Conservation (phyloP, 2,113 vertebrate species). For the Gila orcuttii region DNA sequence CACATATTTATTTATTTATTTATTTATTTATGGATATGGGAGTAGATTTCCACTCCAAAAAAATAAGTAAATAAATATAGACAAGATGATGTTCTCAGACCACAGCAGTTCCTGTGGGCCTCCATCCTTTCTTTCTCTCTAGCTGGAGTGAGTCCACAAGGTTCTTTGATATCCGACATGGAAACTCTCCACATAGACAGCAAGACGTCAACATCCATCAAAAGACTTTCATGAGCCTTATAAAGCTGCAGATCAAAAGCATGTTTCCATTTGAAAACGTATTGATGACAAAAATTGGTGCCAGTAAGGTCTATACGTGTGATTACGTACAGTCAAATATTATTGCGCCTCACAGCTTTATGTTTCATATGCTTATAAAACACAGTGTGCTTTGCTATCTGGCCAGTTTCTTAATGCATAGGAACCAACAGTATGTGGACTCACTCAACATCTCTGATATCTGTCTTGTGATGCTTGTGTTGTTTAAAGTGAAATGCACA, state of each 20-base stretch:
- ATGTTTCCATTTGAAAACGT: neutral
- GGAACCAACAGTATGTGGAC: slow-evolving; percentile 43
- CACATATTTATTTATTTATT: neutral
- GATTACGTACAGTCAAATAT: slow-evolving; percentile 11
- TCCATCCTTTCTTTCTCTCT: neutral
- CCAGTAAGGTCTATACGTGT: slow-evolving; percentile 2
- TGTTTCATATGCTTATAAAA: slow-evolving; percentile 2
- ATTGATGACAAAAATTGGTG: slow-evolving; percentile 14
- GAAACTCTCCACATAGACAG: slow-evolving; percentile 29
- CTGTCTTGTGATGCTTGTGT: slow-evolving; percentile 52
- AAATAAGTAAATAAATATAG: slow-evolving; percentile 18
- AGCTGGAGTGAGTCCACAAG: slow-evolving; percentile 8
- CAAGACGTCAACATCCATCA: slow-evolving; percentile 14
- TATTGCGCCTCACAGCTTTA: neutral
- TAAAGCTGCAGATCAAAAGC: slow-evolving; percentile 8
- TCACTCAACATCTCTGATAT: slow-evolving; percentile 45
- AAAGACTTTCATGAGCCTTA: slow-evolving; percentile 2
- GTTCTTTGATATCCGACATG: slow-evolving; percentile 29
- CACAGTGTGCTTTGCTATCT: slow-evolving; percentile 21
- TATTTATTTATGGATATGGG: neutral
- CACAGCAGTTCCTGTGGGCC: slow-evolving; percentile 22
- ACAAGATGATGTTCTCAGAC: slow-evolving; percentile 29
- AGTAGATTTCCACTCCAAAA: neutral
- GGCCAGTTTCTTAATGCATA: slow-evolving; percentile 27
- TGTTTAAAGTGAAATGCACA: slow-evolving; percentile 54